These are phyloP conservation scores for Hozukius guyotensis DNA, from an alignment of 2,797 vertebrate species.

Conservation along the genomic window DNA sequence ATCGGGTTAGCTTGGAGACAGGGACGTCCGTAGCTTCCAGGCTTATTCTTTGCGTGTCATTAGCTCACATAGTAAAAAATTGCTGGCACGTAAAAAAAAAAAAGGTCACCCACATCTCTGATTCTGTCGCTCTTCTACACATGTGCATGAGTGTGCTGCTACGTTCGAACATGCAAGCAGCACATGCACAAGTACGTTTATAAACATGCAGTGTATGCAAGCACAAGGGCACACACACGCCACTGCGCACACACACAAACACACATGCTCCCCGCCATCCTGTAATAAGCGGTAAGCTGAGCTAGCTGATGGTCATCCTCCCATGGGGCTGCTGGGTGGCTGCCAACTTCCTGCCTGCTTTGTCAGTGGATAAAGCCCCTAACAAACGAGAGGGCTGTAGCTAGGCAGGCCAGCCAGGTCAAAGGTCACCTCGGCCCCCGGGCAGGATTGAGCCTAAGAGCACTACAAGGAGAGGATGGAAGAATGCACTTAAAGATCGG, in stretches of 20 bases:
- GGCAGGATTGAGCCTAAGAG: constrained; percentile 84
- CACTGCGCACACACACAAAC: constrained; percentile 37
- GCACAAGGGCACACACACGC: constrained; percentile 27
- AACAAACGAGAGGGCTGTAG: constrained; percentile 92
- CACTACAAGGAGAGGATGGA: constrained; percentile 71
- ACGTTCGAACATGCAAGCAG: neutral
- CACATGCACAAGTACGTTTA: constrained; percentile 1
- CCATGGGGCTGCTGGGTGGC: constrained; percentile 88
- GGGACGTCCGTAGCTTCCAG: constrained; percentile 77
- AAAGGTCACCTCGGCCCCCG: constrained; percentile 83
- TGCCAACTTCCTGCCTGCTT: constrained; percentile 88
- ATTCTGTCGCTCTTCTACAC: constrained; percentile 35
- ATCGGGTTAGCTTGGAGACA: constrained; percentile 79
- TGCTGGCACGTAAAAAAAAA: constrained; percentile 52
- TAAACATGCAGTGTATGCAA: constrained; percentile 22
- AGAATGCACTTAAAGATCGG: constrained; percentile 81
- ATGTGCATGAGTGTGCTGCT: neutral
- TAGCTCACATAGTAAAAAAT: constrained; percentile 66
- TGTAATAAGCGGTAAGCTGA: constrained; percentile 91
- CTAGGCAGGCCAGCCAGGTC: constrained; percentile 86
- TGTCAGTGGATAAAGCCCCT: constrained; percentile 89
- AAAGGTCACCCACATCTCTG: constrained; percentile 67
- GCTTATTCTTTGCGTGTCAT: constrained; percentile 77
- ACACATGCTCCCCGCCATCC: constrained; percentile 78
- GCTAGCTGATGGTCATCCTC: constrained; percentile 90